Evolutionary conservation across 1,140 invertebrate species (phyloP), one percentile per base, ranked within the genome.

Genomic region (Macrostomum lignano): DNA sequence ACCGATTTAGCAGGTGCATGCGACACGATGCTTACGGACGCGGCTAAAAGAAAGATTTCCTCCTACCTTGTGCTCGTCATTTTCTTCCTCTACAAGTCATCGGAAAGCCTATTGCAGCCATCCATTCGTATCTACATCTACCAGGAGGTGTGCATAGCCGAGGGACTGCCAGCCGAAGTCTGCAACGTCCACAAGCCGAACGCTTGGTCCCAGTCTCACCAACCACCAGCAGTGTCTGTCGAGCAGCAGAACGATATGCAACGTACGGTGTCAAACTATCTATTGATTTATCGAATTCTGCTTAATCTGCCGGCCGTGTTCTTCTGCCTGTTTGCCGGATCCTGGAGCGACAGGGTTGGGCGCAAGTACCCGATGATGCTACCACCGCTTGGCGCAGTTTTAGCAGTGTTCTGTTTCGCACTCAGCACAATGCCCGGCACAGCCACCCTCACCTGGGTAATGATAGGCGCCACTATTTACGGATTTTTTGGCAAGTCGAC

Each of bases 351-450:
- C 36, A 40, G 38, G 11, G 40, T 47, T 17, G 51, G 52, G 6
- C 39, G 53, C 29, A 54, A 55, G 40, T 36, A 55, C n/a, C 54
- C 54, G 3, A 47, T 57, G 40, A 45, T 57, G 35, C 31, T 55
- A 6, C 47, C 52, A 2, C 46, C 46, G 35, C 21, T 52, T 9
- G 54, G 51, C 1, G 49, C 45, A 22, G 41, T 49, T 1, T 36
- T 52, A 1, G 48, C 45, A 1, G 47, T 51, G 6, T n/a, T 49
- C 11, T 29, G 52, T 6, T 55, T 52, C 39, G n/a, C n/a, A n/a
- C n/a, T n/a, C n/a, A 42, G 52, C 37, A 24, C 42, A 7, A 20
- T 31, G 1, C 25, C 19, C 0, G 33, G 43, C n/a, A 22, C 34
- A 10, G 36, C 40, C 7, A 40, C 53, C 2, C 25, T 37, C 1